These are phyloP conservation scores for Channallabes apus DNA, from an alignment of 2,797 vertebrate species.

Conservation along the genomic window DNA sequence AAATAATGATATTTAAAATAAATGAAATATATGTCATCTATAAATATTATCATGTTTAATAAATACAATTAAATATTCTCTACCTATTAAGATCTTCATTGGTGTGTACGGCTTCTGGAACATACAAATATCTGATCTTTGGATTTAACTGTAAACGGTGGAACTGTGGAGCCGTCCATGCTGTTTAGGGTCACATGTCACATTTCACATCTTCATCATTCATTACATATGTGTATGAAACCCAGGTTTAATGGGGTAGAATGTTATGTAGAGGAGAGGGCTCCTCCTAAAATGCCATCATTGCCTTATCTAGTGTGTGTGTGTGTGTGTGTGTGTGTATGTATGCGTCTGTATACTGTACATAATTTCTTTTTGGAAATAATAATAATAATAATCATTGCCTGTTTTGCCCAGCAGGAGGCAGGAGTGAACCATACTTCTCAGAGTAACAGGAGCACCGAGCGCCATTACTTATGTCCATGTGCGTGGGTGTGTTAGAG, in stretches of 20 bases:
- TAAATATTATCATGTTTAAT: background rate
- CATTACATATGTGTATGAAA: too few relatives aligned
- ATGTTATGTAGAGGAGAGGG: background rate
- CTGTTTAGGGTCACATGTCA: background rate
- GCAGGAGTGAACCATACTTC: background rate
- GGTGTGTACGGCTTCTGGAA: background rate
- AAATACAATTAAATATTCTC: background rate
- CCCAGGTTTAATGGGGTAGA: background rate
- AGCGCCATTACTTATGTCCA: slow-evolving; percentile 5
- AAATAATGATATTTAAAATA: background rate
- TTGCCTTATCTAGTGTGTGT: background rate
- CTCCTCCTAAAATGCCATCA: background rate
- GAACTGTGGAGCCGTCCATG: background rate
- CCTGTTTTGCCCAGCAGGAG: slow-evolving; percentile 8
- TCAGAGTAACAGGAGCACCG: background rate
- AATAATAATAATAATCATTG: background rate
- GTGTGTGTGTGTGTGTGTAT: background rate
- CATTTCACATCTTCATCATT: background rate
- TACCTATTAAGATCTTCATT: background rate
- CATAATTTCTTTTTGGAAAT: too few relatives aligned
- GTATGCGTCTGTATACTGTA: background rate
- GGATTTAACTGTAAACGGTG: background rate
- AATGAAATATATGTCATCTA: background rate
- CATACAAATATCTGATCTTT: background rate
- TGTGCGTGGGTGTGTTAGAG: background rate